Base-by-base conservation (phyloP, 1,140 invertebrate genomes). In the Dendroctonus valens region DNA sequence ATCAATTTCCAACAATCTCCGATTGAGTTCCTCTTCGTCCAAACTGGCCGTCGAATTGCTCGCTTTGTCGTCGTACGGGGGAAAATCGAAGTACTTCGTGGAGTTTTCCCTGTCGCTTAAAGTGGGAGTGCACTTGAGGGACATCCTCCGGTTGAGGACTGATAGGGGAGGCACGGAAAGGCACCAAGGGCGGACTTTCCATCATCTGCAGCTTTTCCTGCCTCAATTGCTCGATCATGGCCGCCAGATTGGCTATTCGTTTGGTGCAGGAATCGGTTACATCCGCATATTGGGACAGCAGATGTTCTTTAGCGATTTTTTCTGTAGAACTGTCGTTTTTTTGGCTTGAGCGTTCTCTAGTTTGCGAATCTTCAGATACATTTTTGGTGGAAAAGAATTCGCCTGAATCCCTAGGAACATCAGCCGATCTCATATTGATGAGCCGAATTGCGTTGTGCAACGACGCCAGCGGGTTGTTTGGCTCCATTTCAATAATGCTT, bases 151-250 rank as follows among this genome's bases (percentile, higher is more conserved):
- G 41, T n/a, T n/a, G 9, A 37, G 15, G 40, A 54, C 40, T 52
- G 12, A 0, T 12, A 14, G 7, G 11, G 44, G 55, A 51, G 50
- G 50, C 44, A 51, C 5, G 11, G 40, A 6, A 44, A 8, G 41
- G 51, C 12, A 11, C 4, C 38, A 55, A 5, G 1, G 57, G 67
- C 9, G 59, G 46, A 48, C 52, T 70, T 44, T 70, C 59, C 9
- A 74, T 39, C 64, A 78, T 76, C 44, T 69, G 77, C 62, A 50
- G 78, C 73, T 84, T 84, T 73, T 83, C 83, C 73, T 76, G 77
- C 48, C 83, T 77, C 2, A 85, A 79, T 77, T 84, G 79, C 58
- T 84, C 79, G 38, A 85, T 78, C 70, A 84, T 81, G 66, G 79
- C 79, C 2, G 82, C 79, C 52, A 85, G 74, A 69, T 81, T 80